Percentiles rank a stretch among this genome's conserved stretches.
Evolutionary conservation across 2,797 vertebrate genomes (phyloP).

Genomic region (Strix occidentalis): DNA sequence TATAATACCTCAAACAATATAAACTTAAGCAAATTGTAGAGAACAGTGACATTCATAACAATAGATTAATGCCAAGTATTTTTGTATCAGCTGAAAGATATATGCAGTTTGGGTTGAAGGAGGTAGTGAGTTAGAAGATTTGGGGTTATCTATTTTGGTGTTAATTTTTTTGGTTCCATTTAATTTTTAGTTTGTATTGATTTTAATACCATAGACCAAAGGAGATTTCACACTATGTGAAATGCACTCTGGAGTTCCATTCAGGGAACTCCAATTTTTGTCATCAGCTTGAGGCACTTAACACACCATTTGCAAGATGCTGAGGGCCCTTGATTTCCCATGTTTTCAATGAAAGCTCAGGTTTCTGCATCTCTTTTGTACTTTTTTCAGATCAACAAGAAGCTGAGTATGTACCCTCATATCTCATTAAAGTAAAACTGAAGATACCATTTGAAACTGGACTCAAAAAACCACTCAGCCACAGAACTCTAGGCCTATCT

Average conservation of each 20-base stretch:
- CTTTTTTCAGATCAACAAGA: not conserved
- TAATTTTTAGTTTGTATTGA: not conserved
- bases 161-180: not conserved
- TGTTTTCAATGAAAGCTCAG: not conserved
- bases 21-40: slow-evolving; percentile 12
- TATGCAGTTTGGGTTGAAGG: not conserved
- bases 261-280: not conserved
- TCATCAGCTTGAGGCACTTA: not conserved
- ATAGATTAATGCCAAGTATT: slow-evolving; percentile 9
- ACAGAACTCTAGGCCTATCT: not conserved
- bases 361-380: not conserved
- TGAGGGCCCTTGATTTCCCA: not conserved
- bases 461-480: not conserved
- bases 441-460: not conserved
- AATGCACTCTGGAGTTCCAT: not conserved
- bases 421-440: not conserved
- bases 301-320: not conserved
- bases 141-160: not conserved
- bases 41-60: slow-evolving; percentile 24
- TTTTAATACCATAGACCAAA: not conserved
- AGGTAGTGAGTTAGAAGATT: not conserved
- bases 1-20: not conserved
- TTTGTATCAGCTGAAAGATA: not conserved
- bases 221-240: not conserved
- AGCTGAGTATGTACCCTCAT: not conserved